Conservation (phyloP, 2,113 vertebrate genomes). For the Bos javanicus region DNA sequence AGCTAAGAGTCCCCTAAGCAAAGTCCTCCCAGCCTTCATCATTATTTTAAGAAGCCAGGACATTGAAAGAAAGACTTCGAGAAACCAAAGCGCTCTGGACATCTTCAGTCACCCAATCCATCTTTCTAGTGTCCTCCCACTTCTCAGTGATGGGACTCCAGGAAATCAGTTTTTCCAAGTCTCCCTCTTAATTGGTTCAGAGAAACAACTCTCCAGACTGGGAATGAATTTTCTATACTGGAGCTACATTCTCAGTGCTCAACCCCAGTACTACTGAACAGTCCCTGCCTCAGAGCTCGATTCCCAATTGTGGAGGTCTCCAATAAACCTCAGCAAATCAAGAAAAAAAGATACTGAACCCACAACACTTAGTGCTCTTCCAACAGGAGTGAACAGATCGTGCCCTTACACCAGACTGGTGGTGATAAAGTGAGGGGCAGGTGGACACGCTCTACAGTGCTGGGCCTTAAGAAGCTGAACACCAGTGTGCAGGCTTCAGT, state of each 20-base stretch:
- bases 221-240: not conserved
- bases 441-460: slow-evolving; percentile 91
- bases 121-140: not conserved
- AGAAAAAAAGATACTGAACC: slow-evolving; percentile 91
- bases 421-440: slow-evolving; percentile 91
- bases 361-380: slow-evolving; percentile 94
- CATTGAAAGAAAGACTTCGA: not conserved
- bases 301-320: not conserved
- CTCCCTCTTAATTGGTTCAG: not conserved
- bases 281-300: not conserved
- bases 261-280: not conserved
- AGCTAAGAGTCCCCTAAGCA: not conserved
- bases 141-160: not conserved
- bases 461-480: slow-evolving; percentile 91
- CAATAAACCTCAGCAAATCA: slow-evolving; percentile 69
- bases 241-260: not conserved
- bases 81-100: not conserved
- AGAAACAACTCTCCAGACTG: not conserved
- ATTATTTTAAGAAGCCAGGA: not conserved
- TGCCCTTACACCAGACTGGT: slow-evolving; percentile 88
- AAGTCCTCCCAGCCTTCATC: not conserved
- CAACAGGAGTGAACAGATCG: slow-evolving; percentile 93
- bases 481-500: slow-evolving; percentile 95
- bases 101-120: not conserved
- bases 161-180: not conserved